Evolutionary conservation across 2,113 vertebrate genomes (phyloP), one percentile per base, ranked within the genome.

Genomic region (Actenoides lindsayi): DNA sequence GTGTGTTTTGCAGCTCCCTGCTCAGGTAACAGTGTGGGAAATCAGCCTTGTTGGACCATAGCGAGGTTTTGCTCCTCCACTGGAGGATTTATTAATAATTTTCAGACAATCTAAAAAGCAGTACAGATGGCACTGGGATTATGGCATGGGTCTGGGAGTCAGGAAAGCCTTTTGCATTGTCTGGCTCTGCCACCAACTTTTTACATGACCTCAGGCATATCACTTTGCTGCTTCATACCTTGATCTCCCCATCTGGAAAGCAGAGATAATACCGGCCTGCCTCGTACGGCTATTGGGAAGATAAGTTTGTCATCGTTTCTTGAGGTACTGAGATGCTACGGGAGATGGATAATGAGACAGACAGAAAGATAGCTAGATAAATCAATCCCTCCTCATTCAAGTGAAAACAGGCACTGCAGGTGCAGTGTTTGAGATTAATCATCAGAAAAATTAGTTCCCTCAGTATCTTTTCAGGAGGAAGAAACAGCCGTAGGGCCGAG

Each of bases 401-500:
- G 91, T 95, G 96, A 94, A 94, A 94, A 96, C 87, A 80, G 89
- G 50, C 94, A 83, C 95, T 96, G 93, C 95, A 95, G 95, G 89
- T 95, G 95, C 94, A 85, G 74, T 53, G 59, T 94, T 94, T 57
- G 94, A 95, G 94, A 96, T 95, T 96, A 96, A 94, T 95, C 94
- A 96, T 89, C 91, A 95, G 96, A 95, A 96, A 96, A 97, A 96
- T 96, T 95, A 95, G 94, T 93, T 94, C 74, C 78, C 74, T 89
- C 92, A 94, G 88, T 94, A 92, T 93, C 79, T 95, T 93, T 93
- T 94, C 74, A 83, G 89, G 76, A 83, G 93, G 84, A 91, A 85
- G 90, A 82, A 93, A 65, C 69, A 94, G 94, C 95, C 73, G 9
- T 50, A 89, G 91, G 89, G 93, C 81, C 93, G 42, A 31, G 93